A percentile compares a stretch with the other conserved stretches of the same genome.
Evolutionary conservation across 2,113 vertebrate genomes (phyloP).

Genomic region (Hiodon alosoides): DNA sequence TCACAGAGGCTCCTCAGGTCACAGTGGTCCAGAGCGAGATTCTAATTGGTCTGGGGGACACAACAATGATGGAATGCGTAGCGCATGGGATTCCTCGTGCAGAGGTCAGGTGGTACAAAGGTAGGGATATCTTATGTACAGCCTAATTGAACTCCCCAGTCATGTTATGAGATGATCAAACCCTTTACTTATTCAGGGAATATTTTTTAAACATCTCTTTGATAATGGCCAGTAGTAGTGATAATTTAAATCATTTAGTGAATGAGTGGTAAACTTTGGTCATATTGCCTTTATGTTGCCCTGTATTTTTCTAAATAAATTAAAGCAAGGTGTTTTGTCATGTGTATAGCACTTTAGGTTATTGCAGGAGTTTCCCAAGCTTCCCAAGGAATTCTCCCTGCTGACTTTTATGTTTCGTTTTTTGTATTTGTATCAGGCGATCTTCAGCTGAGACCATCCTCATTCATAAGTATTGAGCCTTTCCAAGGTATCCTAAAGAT

Average conservation of each 20-base stretch:
- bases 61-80: slow-evolving; percentile 78
- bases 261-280: too few species aligned
- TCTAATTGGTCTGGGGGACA: slow-evolving; percentile 79
- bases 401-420: not conserved
- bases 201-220: too few species aligned
- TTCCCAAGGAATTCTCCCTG: not conserved
- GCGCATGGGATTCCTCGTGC: slow-evolving; percentile 80
- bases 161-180: not conserved
- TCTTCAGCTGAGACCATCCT: slow-evolving; percentile 69
- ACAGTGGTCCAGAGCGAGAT: slow-evolving; percentile 69
- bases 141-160: not conserved
- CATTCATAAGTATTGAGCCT: slow-evolving; percentile 65
- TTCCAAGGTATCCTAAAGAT: slow-evolving; percentile 74
- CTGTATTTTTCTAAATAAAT: not conserved
- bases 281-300: too few species aligned
- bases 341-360: not conserved
- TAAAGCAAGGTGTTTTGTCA: not conserved
- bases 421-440: slow-evolving; percentile 61
- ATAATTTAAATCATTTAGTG: too few species aligned
- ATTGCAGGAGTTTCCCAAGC: not conserved
- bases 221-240: too few species aligned
- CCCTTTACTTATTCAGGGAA: not conserved
- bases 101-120: slow-evolving; percentile 90
- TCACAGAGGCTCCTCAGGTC: slow-evolving; percentile 78
- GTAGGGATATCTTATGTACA: slow-evolving; percentile 49